A percentile compares a stretch with the other conserved stretches of the same genome.
Conservation (phyloP, 2,113 vertebrate genomes). For the Megaptera novaeangliae region DNA sequence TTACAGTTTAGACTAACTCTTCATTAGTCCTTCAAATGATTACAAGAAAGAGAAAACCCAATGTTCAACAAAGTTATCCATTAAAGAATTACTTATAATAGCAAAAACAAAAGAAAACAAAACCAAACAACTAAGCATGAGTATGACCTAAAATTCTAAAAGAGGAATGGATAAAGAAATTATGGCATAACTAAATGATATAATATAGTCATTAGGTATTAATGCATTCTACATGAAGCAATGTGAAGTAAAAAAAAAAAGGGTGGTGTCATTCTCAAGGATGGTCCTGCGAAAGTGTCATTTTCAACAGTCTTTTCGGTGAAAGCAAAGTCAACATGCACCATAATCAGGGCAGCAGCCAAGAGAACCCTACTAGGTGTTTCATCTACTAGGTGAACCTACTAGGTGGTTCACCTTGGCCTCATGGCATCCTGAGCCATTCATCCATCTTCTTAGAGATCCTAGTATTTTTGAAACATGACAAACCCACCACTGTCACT, state of each 20-base stretch:
- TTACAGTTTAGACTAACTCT: not conserved
- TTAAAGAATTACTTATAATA: slow-evolving; percentile 5
- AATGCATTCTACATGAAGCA: not conserved
- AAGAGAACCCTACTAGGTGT: not conserved
- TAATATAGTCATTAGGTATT: not conserved
- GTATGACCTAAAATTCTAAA: not conserved
- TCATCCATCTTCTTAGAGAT: not conserved
- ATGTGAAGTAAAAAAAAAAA: not conserved
- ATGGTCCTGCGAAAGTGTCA: not conserved
- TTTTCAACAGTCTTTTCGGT: not conserved
- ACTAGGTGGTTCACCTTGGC: not conserved
- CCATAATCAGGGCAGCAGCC: not conserved
- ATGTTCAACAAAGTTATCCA: not conserved
- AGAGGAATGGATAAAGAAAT: not conserved
- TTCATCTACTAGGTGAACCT: not conserved
- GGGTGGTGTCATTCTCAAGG: not conserved
- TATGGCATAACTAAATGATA: not conserved
- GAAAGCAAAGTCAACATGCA: not conserved
- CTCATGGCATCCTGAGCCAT: not conserved
- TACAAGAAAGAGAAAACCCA: not conserved
- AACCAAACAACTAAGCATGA: not conserved
- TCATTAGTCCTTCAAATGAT: slow-evolving; percentile 20
- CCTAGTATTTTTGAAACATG: not conserved
- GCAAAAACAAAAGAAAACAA: not conserved
- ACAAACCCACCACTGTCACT: not conserved